A percentile compares a stretch with the other conserved stretches of the same genome.
Evolutionary conservation across 2,797 vertebrate genomes (phyloP).

Genomic region (Mormyrops boulengeri): DNA sequence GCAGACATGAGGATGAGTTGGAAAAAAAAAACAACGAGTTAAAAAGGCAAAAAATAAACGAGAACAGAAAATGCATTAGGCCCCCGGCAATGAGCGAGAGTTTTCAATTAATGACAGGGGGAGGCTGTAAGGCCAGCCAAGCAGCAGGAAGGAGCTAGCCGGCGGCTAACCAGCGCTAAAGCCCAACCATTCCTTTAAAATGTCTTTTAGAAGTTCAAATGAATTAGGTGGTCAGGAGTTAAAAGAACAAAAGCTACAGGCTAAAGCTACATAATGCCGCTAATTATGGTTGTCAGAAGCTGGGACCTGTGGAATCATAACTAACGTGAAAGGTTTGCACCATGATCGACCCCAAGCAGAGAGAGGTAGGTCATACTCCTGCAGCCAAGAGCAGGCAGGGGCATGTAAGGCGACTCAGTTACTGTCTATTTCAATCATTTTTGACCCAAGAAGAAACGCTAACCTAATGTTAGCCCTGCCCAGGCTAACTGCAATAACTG

Average conservation of each 20-base stretch:
- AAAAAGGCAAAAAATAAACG: slow-evolving; percentile 11
- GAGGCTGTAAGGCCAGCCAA: slow-evolving; percentile 13
- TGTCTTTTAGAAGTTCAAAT: slow-evolving; percentile 37
- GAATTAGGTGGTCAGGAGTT: slow-evolving; percentile 17
- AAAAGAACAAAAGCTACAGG: background rate
- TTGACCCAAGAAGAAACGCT: background rate
- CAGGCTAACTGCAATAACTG: background rate
- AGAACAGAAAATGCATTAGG: slow-evolving; percentile 15
- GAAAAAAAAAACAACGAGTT: background rate
- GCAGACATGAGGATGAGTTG: background rate
- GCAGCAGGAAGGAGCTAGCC: background rate
- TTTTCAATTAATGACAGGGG: slow-evolving; percentile 37
- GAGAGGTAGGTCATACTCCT: background rate
- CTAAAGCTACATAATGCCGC: slow-evolving; percentile 16
- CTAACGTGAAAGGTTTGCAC: background rate
- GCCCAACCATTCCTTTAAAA: slow-evolving; percentile 33
- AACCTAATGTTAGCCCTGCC: background rate
- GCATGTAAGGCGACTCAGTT: background rate
- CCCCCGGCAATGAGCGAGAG: slow-evolving; percentile 22
- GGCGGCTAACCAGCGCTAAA: slow-evolving; percentile 20
- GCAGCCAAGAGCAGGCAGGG: background rate
- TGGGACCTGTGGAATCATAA: background rate
- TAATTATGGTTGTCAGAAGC: slow-evolving; percentile 15
- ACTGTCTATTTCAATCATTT: background rate
- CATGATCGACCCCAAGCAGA: background rate